Evolutionary conservation across 1,140 invertebrate genomes (phyloP).

Genomic region (Pogonomyrmex barbatus): DNA sequence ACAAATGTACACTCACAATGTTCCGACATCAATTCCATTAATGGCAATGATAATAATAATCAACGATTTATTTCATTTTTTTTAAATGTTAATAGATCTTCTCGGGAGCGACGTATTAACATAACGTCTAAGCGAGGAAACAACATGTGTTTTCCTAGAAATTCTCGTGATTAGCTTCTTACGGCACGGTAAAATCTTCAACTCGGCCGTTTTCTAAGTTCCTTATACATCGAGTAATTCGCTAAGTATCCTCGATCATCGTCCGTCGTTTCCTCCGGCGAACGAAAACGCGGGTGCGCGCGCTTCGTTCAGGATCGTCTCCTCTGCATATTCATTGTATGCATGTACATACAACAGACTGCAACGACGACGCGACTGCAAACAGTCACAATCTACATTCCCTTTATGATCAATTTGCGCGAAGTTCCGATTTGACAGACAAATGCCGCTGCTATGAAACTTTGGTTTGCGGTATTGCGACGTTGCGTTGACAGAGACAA

Average conservation of each 20-base stretch:
- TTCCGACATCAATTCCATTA: constrained; percentile 84
- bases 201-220: constrained; percentile 31
- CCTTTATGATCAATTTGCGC: constrained; percentile 43
- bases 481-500: not conserved
- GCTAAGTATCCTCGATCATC: constrained; percentile 39
- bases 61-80: constrained; percentile 68
- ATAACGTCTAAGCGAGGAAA: constrained; percentile 69
- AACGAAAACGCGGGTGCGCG: not conserved
- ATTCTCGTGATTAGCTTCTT: constrained; percentile 62
- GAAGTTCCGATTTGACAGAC: constrained; percentile 39
- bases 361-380: constrained; percentile 51
- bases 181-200: constrained; percentile 32
- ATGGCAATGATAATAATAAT: constrained; percentile 80
- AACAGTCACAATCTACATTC: constrained; percentile 56
- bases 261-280: constrained; percentile 8
- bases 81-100: constrained; percentile 64
- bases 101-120: constrained; percentile 59
- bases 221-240: constrained; percentile 60
- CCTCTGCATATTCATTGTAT: constrained; percentile 23
- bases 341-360: constrained; percentile 28
- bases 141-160: constrained; percentile 66
- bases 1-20: constrained; percentile 70
- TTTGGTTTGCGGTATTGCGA: not conserved
- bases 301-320: constrained; percentile 13
- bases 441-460: constrained; percentile 61